Conservation (phyloP, 2,113 vertebrate species). For the Microtus montanus region DNA sequence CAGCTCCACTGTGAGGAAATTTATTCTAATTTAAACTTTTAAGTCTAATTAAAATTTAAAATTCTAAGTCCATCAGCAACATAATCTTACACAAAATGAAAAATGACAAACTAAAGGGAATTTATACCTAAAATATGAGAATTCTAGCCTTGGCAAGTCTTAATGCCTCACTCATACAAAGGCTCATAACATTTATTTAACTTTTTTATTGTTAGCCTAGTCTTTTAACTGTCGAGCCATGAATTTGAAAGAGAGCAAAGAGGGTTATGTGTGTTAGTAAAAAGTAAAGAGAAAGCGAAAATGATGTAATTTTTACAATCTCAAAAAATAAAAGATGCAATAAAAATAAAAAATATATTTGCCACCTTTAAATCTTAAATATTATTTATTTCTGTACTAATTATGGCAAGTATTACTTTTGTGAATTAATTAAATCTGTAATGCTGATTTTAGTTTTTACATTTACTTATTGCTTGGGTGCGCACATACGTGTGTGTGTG, state of each 20-base stretch:
- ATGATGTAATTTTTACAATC: background rate
- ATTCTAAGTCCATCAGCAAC: background rate
- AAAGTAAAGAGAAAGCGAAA: background rate
- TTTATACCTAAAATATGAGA: slow-evolving; percentile 28
- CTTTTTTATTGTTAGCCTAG: background rate
- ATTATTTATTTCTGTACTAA: slow-evolving; percentile 29
- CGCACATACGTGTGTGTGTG: background rate
- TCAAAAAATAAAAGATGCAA: background rate
- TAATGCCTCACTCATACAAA: background rate
- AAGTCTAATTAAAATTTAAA: background rate
- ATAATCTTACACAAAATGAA: slow-evolving; percentile 40
- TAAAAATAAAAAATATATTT: background rate
- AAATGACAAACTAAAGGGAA: background rate
- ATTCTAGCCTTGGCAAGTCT: background rate
- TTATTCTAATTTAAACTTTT: background rate
- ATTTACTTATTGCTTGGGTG: background rate
- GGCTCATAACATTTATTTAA: background rate
- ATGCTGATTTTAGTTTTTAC: background rate
- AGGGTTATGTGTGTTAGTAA: background rate
- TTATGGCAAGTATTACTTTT: background rate
- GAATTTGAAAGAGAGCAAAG: background rate
- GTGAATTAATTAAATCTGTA: slow-evolving; percentile 18
- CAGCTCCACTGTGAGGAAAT: background rate
- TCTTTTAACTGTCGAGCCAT: background rate
- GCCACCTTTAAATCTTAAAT: background rate